Base-by-base conservation (phyloP, 1,140 invertebrate species). In the Vollenhovia emeryi region DNA sequence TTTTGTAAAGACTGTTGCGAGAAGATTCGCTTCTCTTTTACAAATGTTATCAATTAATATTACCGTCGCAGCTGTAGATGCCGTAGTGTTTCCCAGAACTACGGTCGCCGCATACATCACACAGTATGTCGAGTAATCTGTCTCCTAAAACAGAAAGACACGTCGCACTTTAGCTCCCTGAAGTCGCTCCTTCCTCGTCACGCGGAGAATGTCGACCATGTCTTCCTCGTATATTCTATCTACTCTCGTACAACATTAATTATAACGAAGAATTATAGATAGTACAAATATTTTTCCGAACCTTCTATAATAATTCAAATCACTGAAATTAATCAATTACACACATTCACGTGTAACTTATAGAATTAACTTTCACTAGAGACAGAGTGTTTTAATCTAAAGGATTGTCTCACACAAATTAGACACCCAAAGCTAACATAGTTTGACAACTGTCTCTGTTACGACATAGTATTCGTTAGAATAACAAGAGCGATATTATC, bases 11-110 rank as follows among this genome's bases (percentile, higher is more conserved):
- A 59, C 73, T 11, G 48, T 85, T 83, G 50, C 43, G 11, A 8
- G 5, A 76, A 68, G 2, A 71, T 86, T 84, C 57, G 50, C 68
- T 4, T 76, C 40, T 73, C 40, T 59, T 9, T 21, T 43, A 84
- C 45, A 71, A 86, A 62, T 43, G 48, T 74, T 59, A 73, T 84
- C 71, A 86, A 71, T 90, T 40, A 68, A 79, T 36, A 86, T 97
- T 96, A 99, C 98, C 98, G 96, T 99, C 98, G 94, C 99, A 99
- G 92, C 98, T 99, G 95, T 99, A 99, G 91, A 99, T 98, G 76
- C 98, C 98, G 95, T 99, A 99, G 95, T 99, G 98, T 96, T 99
- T 99, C 85, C 99, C 98, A 24, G 98, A 99, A 94, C 98, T 99
- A 91, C 98, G 96, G 95, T 99, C 99, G 55, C 98, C 99, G 93